Evolutionary conservation across 1,140 invertebrate genomes (phyloP), one percentile per base, ranked within the genome.

Genomic region (Microvelia longipes): DNA sequence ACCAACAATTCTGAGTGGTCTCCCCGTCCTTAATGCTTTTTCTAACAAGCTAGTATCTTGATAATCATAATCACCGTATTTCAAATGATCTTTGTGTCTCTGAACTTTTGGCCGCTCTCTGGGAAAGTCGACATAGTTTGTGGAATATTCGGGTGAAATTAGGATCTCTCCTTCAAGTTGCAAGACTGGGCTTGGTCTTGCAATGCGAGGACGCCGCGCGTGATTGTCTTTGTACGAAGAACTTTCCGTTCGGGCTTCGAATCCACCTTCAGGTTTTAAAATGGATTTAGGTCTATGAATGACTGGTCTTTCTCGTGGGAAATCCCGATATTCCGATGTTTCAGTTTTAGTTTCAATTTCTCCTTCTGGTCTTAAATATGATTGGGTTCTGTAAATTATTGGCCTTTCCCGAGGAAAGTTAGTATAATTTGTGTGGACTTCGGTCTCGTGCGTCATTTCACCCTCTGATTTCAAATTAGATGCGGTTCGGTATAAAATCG

Each of bases 391-490:
- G 50, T 70, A 30, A 25, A 70, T 62, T 1, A 67, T 67, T 0
- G 69, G 69, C 19, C 73, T 67, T 70, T 67, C n/a, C 26, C 65
- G 28, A 24, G 62, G 67, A 68, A 72, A 74, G 25, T 71, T 68
- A 0, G 64, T 27, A 62, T 69, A 76, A 60, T 73, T 67, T 0
- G 72, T 68, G 62, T 66, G 69, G 29, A 68, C 35, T 66, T 73
- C 73, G 1, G 73, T 68, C 0, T 65, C 63, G 27, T 70, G 69
- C 1, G 30, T 67, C 25, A 75, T 68, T 61, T 72, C 69, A 0
- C 75, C 75, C 66, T 73, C 74, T 1, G 70, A 65, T 69, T 73
- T 74, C 11, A 76, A 69, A 67, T 70, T 68, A 24, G 73, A 71
- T 2, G 72, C 25, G 14, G 70, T 69, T 50, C 71, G 68, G 15